Evolutionary conservation across 2,888 invertebrate species (phyloP), one percentile per base, ranked within the genome.

Genomic region (Leucophora obtusa): DNA sequence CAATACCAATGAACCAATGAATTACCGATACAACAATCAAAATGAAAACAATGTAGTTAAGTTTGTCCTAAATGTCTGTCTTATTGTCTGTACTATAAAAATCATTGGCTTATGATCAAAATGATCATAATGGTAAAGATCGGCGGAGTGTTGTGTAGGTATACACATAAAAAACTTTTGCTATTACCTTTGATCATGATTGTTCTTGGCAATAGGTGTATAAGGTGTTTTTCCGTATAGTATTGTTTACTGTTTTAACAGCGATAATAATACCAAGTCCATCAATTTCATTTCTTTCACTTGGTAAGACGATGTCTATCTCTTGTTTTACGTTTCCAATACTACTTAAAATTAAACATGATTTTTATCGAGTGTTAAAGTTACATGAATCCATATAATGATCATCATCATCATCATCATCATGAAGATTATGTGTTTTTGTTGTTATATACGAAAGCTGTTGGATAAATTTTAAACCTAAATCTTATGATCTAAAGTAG

Each of bases 311-410:
- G 11, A n/a, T n/a, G n/a, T n/a, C n/a, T n/a, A n/a, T 8, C 43
- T 47, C 14, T 47, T 1, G 2, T 14, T 43, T 47, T 47, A 47
- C 2, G 28, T 56, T 15, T 33, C n/a, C 15, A 60, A 50, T 62
- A 56, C 54, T 35, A 38, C 38, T 24, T 53, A 17, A 14, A 70
- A 43, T 14, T 33, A 35, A 51, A 70, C 50, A 18, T 43, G 35
- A 38, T 69, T 63, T 56, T 56, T 56, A 75, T 65, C 63, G 35
- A 51, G 68, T 75, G 58, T 63, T 76, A 58, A 76, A 76, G 56
- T 58, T 38, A 58, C 69, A 62, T 63, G 33, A 51, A 76, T 51
- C 28, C 60, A 47, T 62, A 43, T n/a, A n/a, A n/a, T n/a, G n/a
- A n/a, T n/a, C n/a, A n/a, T n/a, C n/a, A n/a, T n/a, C n/a, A n/a